These are phyloP conservation scores for Channallabes apus DNA, from an alignment of 2,797 vertebrate species.

Conservation along the genomic window DNA sequence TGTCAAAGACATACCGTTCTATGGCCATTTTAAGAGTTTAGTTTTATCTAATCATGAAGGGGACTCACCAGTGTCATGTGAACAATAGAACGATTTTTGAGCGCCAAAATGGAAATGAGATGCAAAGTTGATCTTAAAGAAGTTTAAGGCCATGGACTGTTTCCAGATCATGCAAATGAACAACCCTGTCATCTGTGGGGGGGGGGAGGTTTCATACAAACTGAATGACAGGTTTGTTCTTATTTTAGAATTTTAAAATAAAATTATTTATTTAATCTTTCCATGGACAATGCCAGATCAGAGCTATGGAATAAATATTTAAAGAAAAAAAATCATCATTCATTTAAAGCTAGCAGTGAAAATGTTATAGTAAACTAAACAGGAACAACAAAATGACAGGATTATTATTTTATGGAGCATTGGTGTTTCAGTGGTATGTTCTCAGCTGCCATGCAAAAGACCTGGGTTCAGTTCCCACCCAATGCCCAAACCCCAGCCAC, in stretches of 20 bases:
- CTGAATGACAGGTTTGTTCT: neutral
- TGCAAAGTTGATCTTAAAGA: slow-evolving; percentile 55
- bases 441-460: no score
- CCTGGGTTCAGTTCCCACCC: no score
- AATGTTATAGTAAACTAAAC: neutral
- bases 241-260: slow-evolving; percentile 22
- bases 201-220: slow-evolving; percentile 24
- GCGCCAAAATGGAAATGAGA: slow-evolving; percentile 52
- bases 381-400: neutral
- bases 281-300: neutral
- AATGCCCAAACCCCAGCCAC: no score
- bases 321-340: neutral
- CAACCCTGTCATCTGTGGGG: neutral
- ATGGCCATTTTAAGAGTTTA: neutral
- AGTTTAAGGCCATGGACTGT: slow-evolving; percentile 32
- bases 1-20: neutral
- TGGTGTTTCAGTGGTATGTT: no score
- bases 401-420: neutral
- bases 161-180: slow-evolving; percentile 48
- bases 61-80: slow-evolving; percentile 17
- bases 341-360: neutral
- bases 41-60: slow-evolving; percentile 33
- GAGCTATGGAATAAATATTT: neutral
- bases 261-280: neutral
- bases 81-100: slow-evolving; percentile 50